Base-by-base conservation (phyloP, 1,140 invertebrate genomes). In the Hypothenemus hampei region DNA sequence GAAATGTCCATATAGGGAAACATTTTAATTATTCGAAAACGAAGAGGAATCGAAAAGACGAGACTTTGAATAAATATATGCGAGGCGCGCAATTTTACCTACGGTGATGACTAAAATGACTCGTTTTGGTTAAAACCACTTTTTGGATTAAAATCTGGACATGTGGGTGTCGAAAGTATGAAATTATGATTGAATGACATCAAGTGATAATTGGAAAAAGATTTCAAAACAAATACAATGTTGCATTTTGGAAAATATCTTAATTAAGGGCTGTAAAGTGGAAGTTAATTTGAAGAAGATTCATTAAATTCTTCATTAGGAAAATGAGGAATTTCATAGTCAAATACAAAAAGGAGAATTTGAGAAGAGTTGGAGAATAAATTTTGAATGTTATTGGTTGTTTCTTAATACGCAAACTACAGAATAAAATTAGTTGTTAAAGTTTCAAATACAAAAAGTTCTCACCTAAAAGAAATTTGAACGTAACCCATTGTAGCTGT, bases 21-120 rank as follows among this genome's bases (percentile, higher is more conserved):
- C n/a, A n/a, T 22, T 51, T 41, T 51, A 41, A 51, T 29, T 51
- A 51, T 51, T 51, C 48, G 41, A 39, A 51, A 11, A 10, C 22
- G 21, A 39, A 29, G 46, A 49, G 39, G 24, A 49, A 37, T 49
- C 39, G 21, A 36, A 49, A 49, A 49, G 46, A 37, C 21, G 23
- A 37, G 19, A 22, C 46, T 35, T 49, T 35, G 46, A 35, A 19
- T 47, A 23, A 10, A 29, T 31, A 29, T n/a, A 46, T 46, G 6
- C 20, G n/a, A n/a, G n/a, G n/a, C n/a, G n/a, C n/a, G 44, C 15
- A 18, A 46, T 46, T 31, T 46, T 46, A 20, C 45, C 45, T 47
- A 47, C 45, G 31, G 45, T 11, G 45, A 33, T 20, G 26, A 47
- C 18, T 47, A 33, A 47, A 47, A 35, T 47, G 21, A n/a, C 41